Base-by-base conservation (phyloP, 2,888 invertebrate species). In the Eurytoma adleriae region DNA sequence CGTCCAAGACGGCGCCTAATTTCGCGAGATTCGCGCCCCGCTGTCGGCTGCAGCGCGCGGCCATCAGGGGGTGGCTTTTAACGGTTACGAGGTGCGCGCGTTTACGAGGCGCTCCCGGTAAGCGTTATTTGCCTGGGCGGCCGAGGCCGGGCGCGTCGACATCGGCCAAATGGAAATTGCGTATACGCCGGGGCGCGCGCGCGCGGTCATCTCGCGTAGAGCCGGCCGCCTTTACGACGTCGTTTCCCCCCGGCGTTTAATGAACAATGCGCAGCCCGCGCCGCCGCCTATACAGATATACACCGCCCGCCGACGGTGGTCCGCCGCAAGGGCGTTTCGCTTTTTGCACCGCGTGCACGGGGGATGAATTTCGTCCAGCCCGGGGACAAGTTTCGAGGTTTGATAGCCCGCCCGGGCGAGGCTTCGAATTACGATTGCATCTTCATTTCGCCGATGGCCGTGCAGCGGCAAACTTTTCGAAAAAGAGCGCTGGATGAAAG, bases 151-250 rank as follows among this genome's bases (percentile, higher is more conserved):
- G 48, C 82, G 83, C 85, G 87, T 88, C 88, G 88, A 87, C 87
- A 86, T 79, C 84, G 85, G 84, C 85, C 86, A 86, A 88, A 89
- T 89, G 88, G 86, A 89, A 89, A 89, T 90, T 87, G 87, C 88
- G 82, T 80, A 82, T 68, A 52, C 83, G 83, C 82, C 85, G 85
- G 85, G 83, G 84, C 83, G 61, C 83, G 80, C 84, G 79, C 83
- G 84, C 85, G 85, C 84, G 84, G 68, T 56, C 72, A 77, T 56
- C 61, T 68, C 62, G 61, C 48, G 24, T 52, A 30, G 20, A 52
- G 30, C 30, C 16, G 13, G 14, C 81, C 82, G 82, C 85, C 83
- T 87, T 87, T 87, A 88, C 85, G 87, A 86, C 87, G 84, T 86
- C 85, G 85, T 87, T 87, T 84, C 76, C 10, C 20, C 67, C 50